Base-by-base conservation (phyloP, 2,888 invertebrate species). In the Cyclophora albipunctata region DNA sequence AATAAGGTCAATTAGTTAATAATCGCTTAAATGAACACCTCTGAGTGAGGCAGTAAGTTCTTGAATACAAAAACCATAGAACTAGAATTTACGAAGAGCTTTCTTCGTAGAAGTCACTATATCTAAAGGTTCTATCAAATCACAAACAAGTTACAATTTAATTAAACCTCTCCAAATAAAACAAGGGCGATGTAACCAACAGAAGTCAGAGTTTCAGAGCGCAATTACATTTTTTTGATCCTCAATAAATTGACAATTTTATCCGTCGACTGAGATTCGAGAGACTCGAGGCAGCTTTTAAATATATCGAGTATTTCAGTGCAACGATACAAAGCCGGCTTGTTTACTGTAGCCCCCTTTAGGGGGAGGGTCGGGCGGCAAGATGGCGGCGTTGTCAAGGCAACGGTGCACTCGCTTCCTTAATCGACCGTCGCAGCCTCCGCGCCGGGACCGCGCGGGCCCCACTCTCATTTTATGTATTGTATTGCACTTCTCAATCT, bases 341-440 rank as follows among this genome's bases (percentile, higher is more conserved):
- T 86, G 86, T 87, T 86, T 87, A 86, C 86, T 73, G 84, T 67
- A 5, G 37, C 37, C 37, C 37, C 37, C 37, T 37, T 5, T 5
- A 37, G 37, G 37, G 81, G 78, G 75, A 68, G 69, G 50, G 46
- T 48, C 42, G 67, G 75, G 76, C 69, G 75, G 69, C 84, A 88
- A 87, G 86, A 87, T 87, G 87, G 87, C 87, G 84, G 67, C 84
- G 87, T 87, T 73, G 75, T 71, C 82, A 80, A 76, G 85, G 84
- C 83, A 86, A 88, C 87, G 83, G 69, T 88, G 87, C 87, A 87
- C 78, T 86, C 78, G 81, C 86, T 87, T 88, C 87, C 86, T 87
- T 88, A 85, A 87, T 88, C 87, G 87, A 88, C 87, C 87, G 86
- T 78, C 79, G 78, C 78, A 78, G 73, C 77, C 81, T 75, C 71